Base-by-base conservation (phyloP, 2,113 vertebrate genomes). In the Colossoma macropomum region DNA sequence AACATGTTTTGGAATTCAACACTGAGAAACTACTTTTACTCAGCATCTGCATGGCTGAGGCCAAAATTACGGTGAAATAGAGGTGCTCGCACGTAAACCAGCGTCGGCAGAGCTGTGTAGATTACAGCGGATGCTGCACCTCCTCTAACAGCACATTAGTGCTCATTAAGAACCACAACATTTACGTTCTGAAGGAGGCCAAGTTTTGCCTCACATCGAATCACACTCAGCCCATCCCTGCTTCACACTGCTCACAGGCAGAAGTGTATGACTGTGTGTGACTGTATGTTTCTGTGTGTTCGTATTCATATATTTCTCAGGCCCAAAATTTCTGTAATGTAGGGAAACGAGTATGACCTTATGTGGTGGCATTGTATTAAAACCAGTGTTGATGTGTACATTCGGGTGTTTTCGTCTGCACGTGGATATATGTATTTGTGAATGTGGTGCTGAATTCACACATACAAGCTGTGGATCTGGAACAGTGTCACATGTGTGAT, bases 111-210 rank as follows among this genome's bases (percentile, higher is more conserved):
- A 27, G 41, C 1, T 0, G 41, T 63, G 65, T 71, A 25, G 27
- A 70, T 75, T 12, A 81, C 60, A 41, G 41, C 21, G 21, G 16
- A 66, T 45, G 62, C 28, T 15, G 48, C 52, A 10, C 71, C 68
- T 82, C 48, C 74, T 68, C n/a, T 32, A 75, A n/a, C 65, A 66
- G 27, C 45, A 48, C 82, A 63, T 80, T 86, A 83, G 12, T 9
- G 63, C 80, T 86, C 77, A 75, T 82, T 82, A 86, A 56, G 41
- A 34, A 54, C 1, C 63, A 27, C 13, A 3, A 1, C 5, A 9
- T 69, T 69, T 69, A 71, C 38, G 38, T 70, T 78, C 8, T 48
- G 72, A 83, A 23, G 12, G 59, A 76, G 38, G 60, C 28, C 79
- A 81, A 85, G 56, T 59, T 6, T 41, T 19, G 77, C 38, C 23